Percentiles rank a stretch among this genome's conserved stretches.
Evolutionary conservation across 2,113 vertebrate species (phyloP).

Genomic region (Nipponia nippon): DNA sequence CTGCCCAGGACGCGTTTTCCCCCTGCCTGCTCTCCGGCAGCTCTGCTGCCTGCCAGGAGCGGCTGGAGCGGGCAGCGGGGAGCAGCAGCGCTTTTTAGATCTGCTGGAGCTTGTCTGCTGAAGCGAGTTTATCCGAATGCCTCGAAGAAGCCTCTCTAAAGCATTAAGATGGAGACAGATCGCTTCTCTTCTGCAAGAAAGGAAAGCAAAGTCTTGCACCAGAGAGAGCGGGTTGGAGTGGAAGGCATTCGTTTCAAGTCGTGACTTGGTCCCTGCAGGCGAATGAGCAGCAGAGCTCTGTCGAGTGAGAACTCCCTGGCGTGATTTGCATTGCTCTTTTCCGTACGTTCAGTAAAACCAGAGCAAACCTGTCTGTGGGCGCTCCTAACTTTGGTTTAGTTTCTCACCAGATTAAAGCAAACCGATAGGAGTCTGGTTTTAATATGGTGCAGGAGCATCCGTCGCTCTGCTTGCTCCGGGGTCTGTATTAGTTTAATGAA

Average conservation of each 20-base stretch:
- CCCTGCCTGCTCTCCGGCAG: not conserved
- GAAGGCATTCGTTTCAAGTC: not conserved
- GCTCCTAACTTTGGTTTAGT: not conserved
- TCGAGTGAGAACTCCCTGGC: not conserved
- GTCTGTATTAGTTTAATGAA: slow-evolving; percentile 31
- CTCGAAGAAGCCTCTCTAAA: not conserved
- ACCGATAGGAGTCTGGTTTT: not conserved
- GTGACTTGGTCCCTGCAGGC: not conserved
- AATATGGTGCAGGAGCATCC: not conserved
- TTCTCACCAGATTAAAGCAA: slow-evolving; percentile 63
- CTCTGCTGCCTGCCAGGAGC: not conserved
- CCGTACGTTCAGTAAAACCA: slow-evolving; percentile 8
- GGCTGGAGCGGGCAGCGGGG: not conserved
- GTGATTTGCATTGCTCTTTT: slow-evolving; percentile 48
- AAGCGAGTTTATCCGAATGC: not conserved
- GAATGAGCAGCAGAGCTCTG: not conserved
- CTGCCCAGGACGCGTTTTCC: accelerated
- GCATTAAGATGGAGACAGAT: not conserved
- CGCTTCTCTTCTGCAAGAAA: not conserved
- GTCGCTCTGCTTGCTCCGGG: not conserved
- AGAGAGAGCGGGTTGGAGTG: not conserved
- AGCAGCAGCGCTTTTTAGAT: not conserved
- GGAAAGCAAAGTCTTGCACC: not conserved
- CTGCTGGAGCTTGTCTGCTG: not conserved
- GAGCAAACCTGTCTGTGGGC: slow-evolving; percentile 38